Conservation (phyloP, 2,113 vertebrate genomes). For the Psettodes erumei region DNA sequence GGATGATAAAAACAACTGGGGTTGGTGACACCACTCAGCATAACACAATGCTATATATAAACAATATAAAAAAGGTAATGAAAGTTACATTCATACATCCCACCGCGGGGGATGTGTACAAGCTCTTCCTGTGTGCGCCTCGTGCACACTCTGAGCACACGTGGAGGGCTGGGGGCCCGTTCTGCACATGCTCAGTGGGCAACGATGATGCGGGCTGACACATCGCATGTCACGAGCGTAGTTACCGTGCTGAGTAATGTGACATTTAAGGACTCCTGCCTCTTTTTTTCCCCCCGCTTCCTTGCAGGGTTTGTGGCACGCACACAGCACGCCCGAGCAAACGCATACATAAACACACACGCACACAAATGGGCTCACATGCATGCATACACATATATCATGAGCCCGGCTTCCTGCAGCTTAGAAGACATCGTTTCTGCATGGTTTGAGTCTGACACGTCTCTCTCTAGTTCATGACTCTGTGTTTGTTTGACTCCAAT, state of each 20-base stretch:
- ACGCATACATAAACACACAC: background rate
- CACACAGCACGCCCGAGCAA: background rate
- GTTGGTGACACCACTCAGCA: background rate
- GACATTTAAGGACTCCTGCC: slow-evolving; percentile 73
- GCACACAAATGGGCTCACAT: background rate
- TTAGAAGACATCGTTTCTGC: slow-evolving; percentile 2
- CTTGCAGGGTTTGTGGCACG: slow-evolving; percentile 7
- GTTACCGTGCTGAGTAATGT: slow-evolving; percentile 72
- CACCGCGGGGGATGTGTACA: slow-evolving; percentile 20
- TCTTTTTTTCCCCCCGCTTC: slow-evolving; percentile 23
- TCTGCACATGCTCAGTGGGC: slow-evolving; percentile 73
- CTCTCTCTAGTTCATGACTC: slow-evolving; percentile 12
- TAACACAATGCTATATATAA: background rate
- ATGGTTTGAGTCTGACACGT: slow-evolving; percentile 2
- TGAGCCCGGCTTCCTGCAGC: slow-evolving; percentile 4
- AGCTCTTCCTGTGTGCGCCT: slow-evolving; percentile 37
- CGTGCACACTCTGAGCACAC: slow-evolving; percentile 50
- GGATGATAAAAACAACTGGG: slow-evolving; percentile 36
- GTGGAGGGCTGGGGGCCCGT: slow-evolving; percentile 62
- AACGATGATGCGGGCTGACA: slow-evolving; percentile 74
- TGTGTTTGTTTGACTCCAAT: background rate
- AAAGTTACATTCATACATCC: slow-evolving; percentile 63
- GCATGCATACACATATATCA: slow-evolving; percentile 10
- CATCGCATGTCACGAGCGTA: slow-evolving; percentile 68
- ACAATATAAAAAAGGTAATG: slow-evolving; percentile 43